Evolutionary conservation across 1,140 invertebrate species (phyloP).

Genomic region (Planococcus citri): DNA sequence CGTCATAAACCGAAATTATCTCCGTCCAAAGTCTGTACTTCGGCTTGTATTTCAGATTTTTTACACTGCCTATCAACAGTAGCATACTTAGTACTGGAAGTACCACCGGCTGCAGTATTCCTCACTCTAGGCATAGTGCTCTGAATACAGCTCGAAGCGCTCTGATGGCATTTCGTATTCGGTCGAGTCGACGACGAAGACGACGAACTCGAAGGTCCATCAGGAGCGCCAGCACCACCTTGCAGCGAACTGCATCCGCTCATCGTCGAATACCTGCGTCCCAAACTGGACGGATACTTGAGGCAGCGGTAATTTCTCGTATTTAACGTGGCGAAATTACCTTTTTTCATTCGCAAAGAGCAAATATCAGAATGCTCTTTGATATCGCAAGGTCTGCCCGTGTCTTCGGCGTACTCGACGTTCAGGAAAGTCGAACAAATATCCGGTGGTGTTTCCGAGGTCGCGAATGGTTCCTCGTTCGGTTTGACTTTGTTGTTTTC

Average conservation of each 20-base stretch:
- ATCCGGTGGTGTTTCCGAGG: background rate
- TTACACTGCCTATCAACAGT: background rate
- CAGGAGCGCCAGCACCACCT: background rate
- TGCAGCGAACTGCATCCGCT: background rate
- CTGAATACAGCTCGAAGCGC: background rate
- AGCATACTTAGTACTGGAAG: background rate
- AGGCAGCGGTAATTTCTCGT: background rate
- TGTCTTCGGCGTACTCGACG: background rate
- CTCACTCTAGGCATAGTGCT: background rate
- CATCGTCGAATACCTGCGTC: background rate
- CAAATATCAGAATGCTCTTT: background rate
- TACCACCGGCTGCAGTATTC: background rate
- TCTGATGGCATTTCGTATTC: background rate
- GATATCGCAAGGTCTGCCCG: background rate
- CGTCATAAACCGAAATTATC: background rate
- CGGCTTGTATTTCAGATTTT: background rate
- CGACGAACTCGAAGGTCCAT: background rate
- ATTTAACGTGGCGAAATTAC: background rate
- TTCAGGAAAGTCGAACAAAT: conserved; percentile 3
- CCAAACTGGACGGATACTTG: background rate
- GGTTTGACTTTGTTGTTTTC: background rate
- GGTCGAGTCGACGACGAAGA: background rate
- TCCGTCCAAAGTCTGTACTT: background rate
- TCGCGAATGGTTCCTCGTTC: background rate
- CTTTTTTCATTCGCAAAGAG: background rate